These are phyloP conservation scores for Psilopsiagon aymara DNA, from an alignment of 2,113 vertebrate species.

Conservation along the genomic window DNA sequence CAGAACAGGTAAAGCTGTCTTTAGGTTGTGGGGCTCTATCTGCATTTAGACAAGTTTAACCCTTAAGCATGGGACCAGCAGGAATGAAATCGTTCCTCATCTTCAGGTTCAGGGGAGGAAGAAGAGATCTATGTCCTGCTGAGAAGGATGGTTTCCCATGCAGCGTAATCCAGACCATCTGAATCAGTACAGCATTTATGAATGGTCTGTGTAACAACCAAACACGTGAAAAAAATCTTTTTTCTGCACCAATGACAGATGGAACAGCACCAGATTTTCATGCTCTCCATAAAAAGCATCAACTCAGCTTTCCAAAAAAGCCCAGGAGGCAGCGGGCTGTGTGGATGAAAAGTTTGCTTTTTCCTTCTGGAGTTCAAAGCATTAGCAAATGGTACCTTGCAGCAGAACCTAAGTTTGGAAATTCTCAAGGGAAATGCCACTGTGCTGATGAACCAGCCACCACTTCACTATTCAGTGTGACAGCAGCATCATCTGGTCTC, in stretches of 20 bases:
- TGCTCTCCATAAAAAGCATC: background rate
- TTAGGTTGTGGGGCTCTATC: background rate
- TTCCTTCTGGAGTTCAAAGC: background rate
- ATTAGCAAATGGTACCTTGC: background rate
- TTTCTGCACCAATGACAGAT: background rate
- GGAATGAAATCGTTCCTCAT: background rate
- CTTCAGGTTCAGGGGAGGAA: background rate
- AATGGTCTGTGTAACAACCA: background rate
- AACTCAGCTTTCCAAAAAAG: background rate
- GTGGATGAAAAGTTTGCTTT: background rate
- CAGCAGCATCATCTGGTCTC: background rate
- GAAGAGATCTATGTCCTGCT: background rate
- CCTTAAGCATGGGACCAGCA: background rate
- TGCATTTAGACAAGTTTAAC: background rate
- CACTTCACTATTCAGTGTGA: background rate
- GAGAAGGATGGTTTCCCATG: fast-evolving
- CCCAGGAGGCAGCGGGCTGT: background rate
- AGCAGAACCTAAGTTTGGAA: background rate
- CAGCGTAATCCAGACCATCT: background rate
- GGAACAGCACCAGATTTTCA: background rate
- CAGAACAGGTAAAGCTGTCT: background rate
- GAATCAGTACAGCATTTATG: background rate
- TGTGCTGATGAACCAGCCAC: background rate
- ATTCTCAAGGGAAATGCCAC: background rate
- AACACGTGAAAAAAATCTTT: background rate